A percentile compares a stretch with the other conserved stretches of the same genome.
Evolutionary conservation across 1,140 invertebrate genomes (phyloP).

Genomic region (Calephelis nemesis): DNA sequence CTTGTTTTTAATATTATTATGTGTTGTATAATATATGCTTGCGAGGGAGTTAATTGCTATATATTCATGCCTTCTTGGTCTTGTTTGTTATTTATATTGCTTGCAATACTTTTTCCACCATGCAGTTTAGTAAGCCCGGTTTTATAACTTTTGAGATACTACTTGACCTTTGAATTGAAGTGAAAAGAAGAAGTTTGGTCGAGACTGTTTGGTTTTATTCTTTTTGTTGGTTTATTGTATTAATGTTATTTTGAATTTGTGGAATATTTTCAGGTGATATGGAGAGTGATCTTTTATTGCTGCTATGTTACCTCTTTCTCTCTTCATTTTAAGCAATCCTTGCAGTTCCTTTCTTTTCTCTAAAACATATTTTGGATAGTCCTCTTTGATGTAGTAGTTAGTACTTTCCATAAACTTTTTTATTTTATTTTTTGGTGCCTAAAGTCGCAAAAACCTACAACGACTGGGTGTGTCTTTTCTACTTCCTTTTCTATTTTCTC

Average conservation of each 20-base stretch:
- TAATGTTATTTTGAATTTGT: not conserved
- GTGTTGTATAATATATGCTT: no score
- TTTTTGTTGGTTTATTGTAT: not conserved
- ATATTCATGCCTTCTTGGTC: not conserved
- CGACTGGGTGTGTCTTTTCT: no score
- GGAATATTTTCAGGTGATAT: not conserved
- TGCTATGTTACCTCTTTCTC: not conserved
- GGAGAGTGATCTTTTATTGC: not conserved
- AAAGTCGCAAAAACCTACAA: no score
- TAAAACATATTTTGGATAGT: no score
- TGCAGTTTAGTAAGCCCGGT: not conserved
- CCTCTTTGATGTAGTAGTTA: no score
- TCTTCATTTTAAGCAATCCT: not conserved
- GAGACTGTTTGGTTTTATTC: constrained; percentile 2
- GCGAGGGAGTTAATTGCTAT: not conserved
- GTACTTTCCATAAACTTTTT: no score
- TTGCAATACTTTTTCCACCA: not conserved
- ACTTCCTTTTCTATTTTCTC: no score
- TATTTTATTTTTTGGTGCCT: no score
- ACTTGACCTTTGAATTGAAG: not conserved
- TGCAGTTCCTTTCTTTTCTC: no score
- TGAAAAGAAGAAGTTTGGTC: no score
- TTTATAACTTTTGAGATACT: not conserved
- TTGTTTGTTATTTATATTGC: not conserved
- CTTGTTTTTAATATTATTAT: no score